Conservation (phyloP, 1,140 invertebrate genomes). For the Cotesia vestalis region DNA sequence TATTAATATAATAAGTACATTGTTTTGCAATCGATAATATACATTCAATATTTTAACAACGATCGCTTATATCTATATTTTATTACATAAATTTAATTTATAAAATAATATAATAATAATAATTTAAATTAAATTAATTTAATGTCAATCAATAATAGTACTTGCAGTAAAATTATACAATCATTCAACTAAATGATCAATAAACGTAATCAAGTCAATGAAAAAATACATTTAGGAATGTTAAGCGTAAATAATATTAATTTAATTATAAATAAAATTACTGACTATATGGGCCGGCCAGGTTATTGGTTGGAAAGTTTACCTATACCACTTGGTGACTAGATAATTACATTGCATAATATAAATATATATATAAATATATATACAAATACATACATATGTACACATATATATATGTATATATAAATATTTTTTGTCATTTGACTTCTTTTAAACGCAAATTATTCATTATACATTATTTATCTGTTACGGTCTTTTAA, state of each 20-base stretch:
- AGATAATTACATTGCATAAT: conserved; percentile 52
- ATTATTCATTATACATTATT: conserved; percentile 12
- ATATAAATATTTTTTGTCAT: too few relatives aligned
- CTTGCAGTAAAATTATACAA: too few relatives aligned
- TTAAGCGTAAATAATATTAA: conserved; percentile 38
- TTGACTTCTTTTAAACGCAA: conserved; percentile 8
- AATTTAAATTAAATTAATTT: not conserved
- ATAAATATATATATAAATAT: not conserved
- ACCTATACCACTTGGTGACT: conserved; percentile 57
- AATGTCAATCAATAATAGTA: too few relatives aligned
- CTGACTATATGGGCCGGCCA: conserved; percentile 46
- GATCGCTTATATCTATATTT: conserved; percentile 14
- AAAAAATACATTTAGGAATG: too few relatives aligned
- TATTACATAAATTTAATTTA: not conserved
- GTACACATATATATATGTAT: too few relatives aligned
- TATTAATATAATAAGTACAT: too few relatives aligned
- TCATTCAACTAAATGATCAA: too few relatives aligned
- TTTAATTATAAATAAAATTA: conserved; percentile 37
- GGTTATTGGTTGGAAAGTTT: conserved; percentile 41
- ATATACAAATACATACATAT: too few relatives aligned
- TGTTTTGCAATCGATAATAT: too few relatives aligned
- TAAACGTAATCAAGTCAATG: too few relatives aligned
- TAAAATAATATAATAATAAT: conserved; percentile 2
- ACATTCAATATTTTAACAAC: conserved; percentile 1
- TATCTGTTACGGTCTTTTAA: conserved; percentile 27